Evolutionary conservation across 2,797 vertebrate species (phyloP).

Genomic region (Malacoraja senta): DNA sequence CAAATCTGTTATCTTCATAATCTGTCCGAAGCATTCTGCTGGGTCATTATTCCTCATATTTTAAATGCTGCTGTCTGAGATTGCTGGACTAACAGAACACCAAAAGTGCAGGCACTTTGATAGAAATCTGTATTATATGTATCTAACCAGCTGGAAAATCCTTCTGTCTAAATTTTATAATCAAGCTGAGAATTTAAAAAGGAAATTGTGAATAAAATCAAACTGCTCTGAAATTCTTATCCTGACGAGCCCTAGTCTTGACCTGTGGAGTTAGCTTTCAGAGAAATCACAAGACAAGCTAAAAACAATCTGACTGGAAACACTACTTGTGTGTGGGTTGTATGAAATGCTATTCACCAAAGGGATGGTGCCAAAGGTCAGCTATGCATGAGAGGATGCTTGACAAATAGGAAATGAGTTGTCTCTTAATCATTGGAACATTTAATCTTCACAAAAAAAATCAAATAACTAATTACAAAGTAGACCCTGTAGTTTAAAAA

Average conservation of each 20-base stretch:
- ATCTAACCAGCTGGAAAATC: slow-evolving; percentile 49
- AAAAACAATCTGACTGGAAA: neutral
- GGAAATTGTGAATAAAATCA: slow-evolving; percentile 41
- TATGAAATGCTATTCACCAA: neutral
- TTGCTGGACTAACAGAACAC: neutral
- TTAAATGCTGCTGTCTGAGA: neutral
- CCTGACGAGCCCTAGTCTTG: slow-evolving; percentile 33
- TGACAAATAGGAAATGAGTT: neutral
- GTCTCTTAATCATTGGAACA: neutral
- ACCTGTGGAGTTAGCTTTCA: slow-evolving; percentile 32
- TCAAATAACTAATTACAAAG: neutral
- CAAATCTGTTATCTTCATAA: neutral
- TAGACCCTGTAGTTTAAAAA: neutral
- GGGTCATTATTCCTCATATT: neutral
- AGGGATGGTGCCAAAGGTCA: slow-evolving; percentile 3
- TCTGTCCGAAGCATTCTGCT: neutral
- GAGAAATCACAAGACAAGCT: neutral
- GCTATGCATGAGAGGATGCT: slow-evolving; percentile 1
- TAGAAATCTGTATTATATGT: slow-evolving; percentile 43
- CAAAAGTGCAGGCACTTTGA: slow-evolving; percentile 41
- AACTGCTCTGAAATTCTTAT: slow-evolving; percentile 40
- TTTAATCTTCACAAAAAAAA: neutral
- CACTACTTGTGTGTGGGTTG: neutral
- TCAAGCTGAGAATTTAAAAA: slow-evolving; percentile 40
- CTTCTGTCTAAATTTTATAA: slow-evolving; percentile 44